Evolutionary conservation across 2,888 invertebrate genomes (phyloP), one percentile per base, ranked within the genome.

Genomic region (Idaea aversata): DNA sequence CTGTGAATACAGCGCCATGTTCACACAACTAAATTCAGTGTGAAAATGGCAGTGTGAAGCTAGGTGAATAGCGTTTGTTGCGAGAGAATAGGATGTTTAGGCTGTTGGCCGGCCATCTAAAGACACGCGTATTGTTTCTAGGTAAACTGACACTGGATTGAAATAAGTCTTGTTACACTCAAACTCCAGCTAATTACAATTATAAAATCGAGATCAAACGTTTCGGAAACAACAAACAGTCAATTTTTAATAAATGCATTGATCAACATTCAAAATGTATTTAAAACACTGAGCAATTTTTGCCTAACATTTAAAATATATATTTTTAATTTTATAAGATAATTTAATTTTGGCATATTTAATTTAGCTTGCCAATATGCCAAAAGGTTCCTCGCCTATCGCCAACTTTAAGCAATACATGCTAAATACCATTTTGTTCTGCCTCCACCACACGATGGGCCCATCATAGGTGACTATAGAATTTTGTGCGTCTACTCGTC

Each of bases 271-370:
- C 63, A 69, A 73, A 74, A 70, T 65, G 64, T 67, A 35, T 72
- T 75, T 72, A 70, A 47, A 71, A 76, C 70, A 75, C 75, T 79
- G 82, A 81, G 78, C 82, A 82, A 78, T 74, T 72, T 65, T 65
- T 69, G 76, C 72, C 66, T 71, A 75, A 76, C 74, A 71, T 74
- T 71, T 69, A 65, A 70, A 69, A 36, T 7, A 36, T 36, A 36
- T 36, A 36, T 36, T 47, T 47, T 10, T 25, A 25, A 25, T 25
- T 25, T 25, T 2, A 25, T 25, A 7, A 13, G 47, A 47, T 47
- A 47, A 7, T 10, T 47, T 47, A 7, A 13, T 47, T 47, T 47
- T 47, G 10, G 47, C 47, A 47, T 47, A 2, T 25, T 47, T 47
- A 47, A 7, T 47, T 47, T 47, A 47, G 4, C 47, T 5, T 10